Conservation (phyloP, 2,888 invertebrate genomes). For the Seira sanloemensis region DNA sequence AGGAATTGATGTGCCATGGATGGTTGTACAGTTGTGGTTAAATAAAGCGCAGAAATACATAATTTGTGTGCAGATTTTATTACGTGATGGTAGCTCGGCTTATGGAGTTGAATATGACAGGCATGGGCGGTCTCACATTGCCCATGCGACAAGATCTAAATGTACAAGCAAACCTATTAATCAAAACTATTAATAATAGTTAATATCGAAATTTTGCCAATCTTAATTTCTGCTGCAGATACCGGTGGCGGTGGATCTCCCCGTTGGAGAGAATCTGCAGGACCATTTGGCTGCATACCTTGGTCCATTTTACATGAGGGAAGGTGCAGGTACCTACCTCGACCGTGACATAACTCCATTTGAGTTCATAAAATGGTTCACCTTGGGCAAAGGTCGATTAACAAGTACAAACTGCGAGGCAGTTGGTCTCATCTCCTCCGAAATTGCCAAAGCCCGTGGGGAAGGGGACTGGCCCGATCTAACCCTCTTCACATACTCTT, state of each 20-base stretch:
- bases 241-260: conserved; percentile 61
- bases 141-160: not conserved
- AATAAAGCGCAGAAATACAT: too few species aligned
- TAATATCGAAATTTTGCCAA: not conserved
- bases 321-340: conserved; percentile 27
- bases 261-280: conserved; percentile 70
- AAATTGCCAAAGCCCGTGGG: conserved; percentile 65
- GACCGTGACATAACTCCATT: conserved; percentile 60
- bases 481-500: conserved; percentile 38
- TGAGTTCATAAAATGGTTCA: conserved; percentile 57
- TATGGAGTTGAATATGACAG: conserved; percentile 69
- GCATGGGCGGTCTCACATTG: conserved; percentile 57
- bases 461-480: conserved; percentile 70
- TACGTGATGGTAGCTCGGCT: conserved; percentile 61
- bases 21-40: not conserved
- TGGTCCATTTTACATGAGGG: conserved; percentile 62
- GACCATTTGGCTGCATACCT: conserved; percentile 64
- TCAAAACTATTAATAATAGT: not conserved
- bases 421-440: conserved; percentile 57
- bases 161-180: not conserved
- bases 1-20: not conserved
- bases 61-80: conserved; percentile 63
- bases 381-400: conserved; percentile 54
- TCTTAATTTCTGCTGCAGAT: conserved; percentile 50
- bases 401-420: conserved; percentile 52